phyloP scores from a whole-genome alignment of 2,888 invertebrate species.

The Drosophila parthenogenetica region DNA sequence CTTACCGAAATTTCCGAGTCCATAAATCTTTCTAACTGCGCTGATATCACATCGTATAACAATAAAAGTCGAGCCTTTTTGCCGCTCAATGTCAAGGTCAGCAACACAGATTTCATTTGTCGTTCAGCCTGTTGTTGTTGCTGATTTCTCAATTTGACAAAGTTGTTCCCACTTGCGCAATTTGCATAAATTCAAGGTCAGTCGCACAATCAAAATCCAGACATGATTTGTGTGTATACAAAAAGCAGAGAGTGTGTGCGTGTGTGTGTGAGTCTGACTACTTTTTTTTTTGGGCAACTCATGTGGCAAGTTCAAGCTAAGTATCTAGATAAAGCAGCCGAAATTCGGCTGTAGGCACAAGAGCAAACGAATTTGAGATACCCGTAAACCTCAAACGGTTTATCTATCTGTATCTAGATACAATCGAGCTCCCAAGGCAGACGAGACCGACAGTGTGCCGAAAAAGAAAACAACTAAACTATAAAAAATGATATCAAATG shows the following conservation, averaged over 20 bases:
- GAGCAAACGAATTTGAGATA: not conserved
- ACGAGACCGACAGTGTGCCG: conserved; percentile 37
- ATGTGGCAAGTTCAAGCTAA: conserved; percentile 32
- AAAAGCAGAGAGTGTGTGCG: conserved; percentile 2
- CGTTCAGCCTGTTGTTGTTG: conserved; percentile 18
- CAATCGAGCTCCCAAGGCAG: conserved; percentile 1
- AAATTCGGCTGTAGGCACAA: not conserved
- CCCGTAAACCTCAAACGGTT: conserved; percentile 5
- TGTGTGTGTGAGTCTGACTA: conserved; percentile 25
- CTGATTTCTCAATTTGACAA: conserved; percentile 72
- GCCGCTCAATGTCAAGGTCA: conserved; percentile 67
- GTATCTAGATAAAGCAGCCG: conserved; percentile 18
- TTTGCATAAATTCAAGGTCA: conserved; percentile 78
- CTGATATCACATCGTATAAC: conserved; percentile 30
- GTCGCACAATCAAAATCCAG: conserved; percentile 73
- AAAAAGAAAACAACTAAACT: conserved; percentile 31
- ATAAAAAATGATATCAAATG: conserved; percentile 62
- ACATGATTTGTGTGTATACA: conserved; percentile 55
- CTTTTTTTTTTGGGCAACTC: conserved; percentile 55
- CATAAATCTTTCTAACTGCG: conserved; percentile 40
- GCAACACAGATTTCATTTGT: conserved; percentile 19
- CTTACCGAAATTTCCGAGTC: not conserved
- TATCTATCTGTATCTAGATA: conserved; percentile 15
- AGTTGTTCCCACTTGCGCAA: conserved; percentile 77
- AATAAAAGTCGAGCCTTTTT: conserved; percentile 52